Conservation (phyloP, 2,888 invertebrate species). For the Vanessa cardui region DNA sequence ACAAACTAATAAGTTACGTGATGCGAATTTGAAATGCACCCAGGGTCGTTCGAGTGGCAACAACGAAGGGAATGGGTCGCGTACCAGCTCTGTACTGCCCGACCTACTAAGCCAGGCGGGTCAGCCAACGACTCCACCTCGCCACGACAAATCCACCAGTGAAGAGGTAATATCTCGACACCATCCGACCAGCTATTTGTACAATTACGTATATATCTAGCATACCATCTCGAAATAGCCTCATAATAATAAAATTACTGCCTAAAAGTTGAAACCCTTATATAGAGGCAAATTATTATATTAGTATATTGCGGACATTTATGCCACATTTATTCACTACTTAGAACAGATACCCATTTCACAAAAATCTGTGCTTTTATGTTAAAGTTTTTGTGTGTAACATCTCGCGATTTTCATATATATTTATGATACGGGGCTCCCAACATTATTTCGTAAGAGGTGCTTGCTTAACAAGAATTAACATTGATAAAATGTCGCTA, state of each 20-base stretch:
- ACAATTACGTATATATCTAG: slow-evolving; percentile 4
- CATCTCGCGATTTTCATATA: slow-evolving; percentile 35
- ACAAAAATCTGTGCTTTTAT: slow-evolving; percentile 39
- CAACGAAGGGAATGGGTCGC: slow-evolving; percentile 85
- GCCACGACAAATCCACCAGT: slow-evolving; percentile 96
- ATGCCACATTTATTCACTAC: slow-evolving; percentile 20
- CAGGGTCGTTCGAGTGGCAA: slow-evolving; percentile 71
- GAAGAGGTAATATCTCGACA: slow-evolving; percentile 89
- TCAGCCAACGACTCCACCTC: slow-evolving; percentile 91
- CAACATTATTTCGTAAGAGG: slow-evolving; percentile 21
- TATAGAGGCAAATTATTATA: slow-evolving; percentile 13
- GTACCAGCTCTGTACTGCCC: slow-evolving; percentile 96
- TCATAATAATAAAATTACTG: slow-evolving; percentile 15
- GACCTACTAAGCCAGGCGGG: slow-evolving; percentile 96
- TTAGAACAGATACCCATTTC: slow-evolving; percentile 29
- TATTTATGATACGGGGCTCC: slow-evolving; percentile 42
- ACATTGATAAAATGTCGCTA: neutral
- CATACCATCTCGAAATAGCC: slow-evolving; percentile 9
- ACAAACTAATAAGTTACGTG: slow-evolving; percentile 1
- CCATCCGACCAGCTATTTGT: neutral
- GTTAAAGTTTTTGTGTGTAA: slow-evolving; percentile 27
- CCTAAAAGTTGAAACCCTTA: neutral
- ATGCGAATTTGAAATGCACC: slow-evolving; percentile 20
- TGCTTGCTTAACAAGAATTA: neutral
- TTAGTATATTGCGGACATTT: slow-evolving; percentile 26